phyloP scores from a whole-genome alignment of 2,888 invertebrate genomes.

The Netelia inedita region DNA sequence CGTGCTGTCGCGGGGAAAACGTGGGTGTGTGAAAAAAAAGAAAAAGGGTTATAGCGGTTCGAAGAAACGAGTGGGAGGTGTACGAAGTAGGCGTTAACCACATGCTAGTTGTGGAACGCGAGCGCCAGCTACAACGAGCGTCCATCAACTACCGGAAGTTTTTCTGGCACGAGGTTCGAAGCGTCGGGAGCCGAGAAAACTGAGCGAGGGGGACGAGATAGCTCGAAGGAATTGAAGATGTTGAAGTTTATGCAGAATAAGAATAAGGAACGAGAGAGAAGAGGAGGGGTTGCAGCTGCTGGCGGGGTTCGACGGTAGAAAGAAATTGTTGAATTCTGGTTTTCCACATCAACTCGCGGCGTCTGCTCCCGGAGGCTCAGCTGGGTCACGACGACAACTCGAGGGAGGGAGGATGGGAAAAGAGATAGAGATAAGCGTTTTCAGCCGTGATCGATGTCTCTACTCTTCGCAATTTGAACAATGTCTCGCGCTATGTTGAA shows the following conservation, averaged over 20 bases:
- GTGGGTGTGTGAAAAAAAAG: background rate
- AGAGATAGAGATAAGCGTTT: conserved; percentile 32
- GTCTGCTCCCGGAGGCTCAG: conserved; percentile 79
- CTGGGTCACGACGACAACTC: conserved; percentile 71
- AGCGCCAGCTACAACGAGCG: conserved; percentile 56
- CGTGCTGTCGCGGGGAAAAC: conserved; percentile 7
- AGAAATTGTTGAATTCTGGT: conserved; percentile 68
- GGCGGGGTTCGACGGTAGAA: conserved; percentile 55
- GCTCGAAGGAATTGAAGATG: conserved; percentile 53
- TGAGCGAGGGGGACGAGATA: conserved; percentile 45
- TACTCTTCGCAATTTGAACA: conserved; percentile 73
- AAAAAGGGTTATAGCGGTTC: conserved; percentile 29
- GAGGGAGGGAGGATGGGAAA: conserved; percentile 23
- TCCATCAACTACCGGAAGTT: conserved; percentile 68
- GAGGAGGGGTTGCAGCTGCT: conserved; percentile 53
- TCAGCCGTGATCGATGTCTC: conserved; percentile 72
- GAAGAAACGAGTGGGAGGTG: conserved; percentile 60
- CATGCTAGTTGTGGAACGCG: conserved; percentile 44
- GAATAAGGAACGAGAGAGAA: conserved; percentile 46
- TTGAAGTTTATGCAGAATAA: conserved; percentile 60
- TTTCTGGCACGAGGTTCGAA: conserved; percentile 23
- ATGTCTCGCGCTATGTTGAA: conserved; percentile 70
- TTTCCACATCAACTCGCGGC: conserved; percentile 60
- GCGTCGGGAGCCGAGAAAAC: conserved; percentile 63
- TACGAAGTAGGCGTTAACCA: conserved; percentile 61